A percentile compares a stretch with the other conserved stretches of the same genome.
Evolutionary conservation across 2,113 vertebrate species (phyloP).

Genomic region (Psammodynastes pulverulentus): DNA sequence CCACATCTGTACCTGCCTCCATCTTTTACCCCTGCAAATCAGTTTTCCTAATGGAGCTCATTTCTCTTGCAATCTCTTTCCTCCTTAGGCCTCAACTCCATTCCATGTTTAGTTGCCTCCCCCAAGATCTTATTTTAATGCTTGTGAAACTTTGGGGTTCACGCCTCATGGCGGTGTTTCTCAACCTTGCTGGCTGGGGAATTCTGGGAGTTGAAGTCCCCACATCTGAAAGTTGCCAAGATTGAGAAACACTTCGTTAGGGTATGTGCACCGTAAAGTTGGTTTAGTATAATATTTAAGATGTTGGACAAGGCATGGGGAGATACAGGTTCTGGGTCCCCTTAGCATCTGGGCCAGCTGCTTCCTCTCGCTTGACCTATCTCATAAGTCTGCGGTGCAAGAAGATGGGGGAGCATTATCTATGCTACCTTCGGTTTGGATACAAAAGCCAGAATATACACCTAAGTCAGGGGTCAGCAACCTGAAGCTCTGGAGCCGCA

Average conservation of each 20-base stretch:
- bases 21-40: background rate
- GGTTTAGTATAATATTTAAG: background rate
- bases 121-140: background rate
- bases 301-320: background rate
- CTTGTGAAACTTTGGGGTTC: background rate
- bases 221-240: background rate
- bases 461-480: too few relatives aligned
- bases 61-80: background rate
- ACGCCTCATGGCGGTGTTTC: background rate
- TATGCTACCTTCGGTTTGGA: background rate
- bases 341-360: background rate
- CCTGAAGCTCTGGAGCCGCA: too few relatives aligned
- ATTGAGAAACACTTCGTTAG: background rate
- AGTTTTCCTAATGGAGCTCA: background rate
- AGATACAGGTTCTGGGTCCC: background rate
- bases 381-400: background rate
- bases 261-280: background rate
- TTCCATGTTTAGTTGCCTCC: background rate
- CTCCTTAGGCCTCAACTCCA: too few relatives aligned
- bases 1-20: background rate
- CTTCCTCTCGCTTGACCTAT: background rate
- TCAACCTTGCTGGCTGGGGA: background rate
- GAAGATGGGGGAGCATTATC: background rate
- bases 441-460: background rate
- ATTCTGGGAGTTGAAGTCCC: background rate